These are phyloP conservation scores for Alauda arvensis DNA, from an alignment of 2,797 vertebrate genomes.

Conservation along the genomic window DNA sequence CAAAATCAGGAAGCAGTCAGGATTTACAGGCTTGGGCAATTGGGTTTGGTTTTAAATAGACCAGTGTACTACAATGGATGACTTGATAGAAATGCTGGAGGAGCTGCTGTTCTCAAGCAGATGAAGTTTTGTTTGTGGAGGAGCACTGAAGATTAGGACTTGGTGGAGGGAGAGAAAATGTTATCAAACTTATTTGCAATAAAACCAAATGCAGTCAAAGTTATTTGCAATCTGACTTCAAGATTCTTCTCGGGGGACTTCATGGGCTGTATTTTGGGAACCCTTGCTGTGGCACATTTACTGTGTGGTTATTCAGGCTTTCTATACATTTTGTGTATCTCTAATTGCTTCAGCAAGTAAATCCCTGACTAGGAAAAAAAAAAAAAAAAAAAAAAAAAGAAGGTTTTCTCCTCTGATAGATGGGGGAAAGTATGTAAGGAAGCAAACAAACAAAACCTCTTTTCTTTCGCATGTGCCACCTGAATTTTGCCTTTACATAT, in stretches of 20 bases:
- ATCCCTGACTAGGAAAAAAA: neutral
- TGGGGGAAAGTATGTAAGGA: neutral
- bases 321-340: neutral
- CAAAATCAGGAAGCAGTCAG: neutral
- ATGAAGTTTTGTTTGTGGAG: neutral
- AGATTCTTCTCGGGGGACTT: neutral
- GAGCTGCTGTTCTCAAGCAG: neutral
- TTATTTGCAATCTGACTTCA: neutral
- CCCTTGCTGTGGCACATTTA: fast-evolving
- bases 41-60: neutral
- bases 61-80: neutral
- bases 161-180: neutral
- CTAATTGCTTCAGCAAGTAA: neutral
- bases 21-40: neutral
- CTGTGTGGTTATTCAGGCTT: neutral
- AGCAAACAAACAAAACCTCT: neutral
- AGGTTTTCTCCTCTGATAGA: neutral
- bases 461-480: neutral
- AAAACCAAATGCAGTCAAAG: too few species aligned
- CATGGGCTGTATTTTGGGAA: neutral
- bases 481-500: neutral
- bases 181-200: neutral
- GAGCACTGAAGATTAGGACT: neutral
- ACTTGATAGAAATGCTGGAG: neutral
- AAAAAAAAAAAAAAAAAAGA: neutral